Evolutionary conservation across 2,888 invertebrate species (phyloP), one percentile per base, ranked within the genome.

Genomic region (Stictocephala bisonia): DNA sequence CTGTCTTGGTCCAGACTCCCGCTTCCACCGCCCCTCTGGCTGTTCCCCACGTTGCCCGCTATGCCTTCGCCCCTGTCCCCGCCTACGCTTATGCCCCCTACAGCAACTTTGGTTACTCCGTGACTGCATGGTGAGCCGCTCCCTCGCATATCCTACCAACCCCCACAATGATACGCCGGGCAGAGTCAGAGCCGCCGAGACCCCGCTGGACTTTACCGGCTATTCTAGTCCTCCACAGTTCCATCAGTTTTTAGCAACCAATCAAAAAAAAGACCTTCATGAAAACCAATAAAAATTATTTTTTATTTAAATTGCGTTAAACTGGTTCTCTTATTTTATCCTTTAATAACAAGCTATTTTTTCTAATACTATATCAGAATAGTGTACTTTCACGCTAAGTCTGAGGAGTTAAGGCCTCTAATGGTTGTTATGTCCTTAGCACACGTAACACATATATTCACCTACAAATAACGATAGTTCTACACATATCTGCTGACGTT

Each of bases 41-140:
- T 15, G 26, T 22, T 13, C 26, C 58, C 7, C 44, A 56, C 56
- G 31, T 35, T 18, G 11, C 31, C 77, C 85, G 85, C 80, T 80
- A 82, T 72, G 85, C 85, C 73, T 84, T 83, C 76, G 81, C 80
- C 74, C 79, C 80, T 66, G 83, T 82, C 41, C 26, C 41, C 51
- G 27, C 56, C 58, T 72, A 69, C 66, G 31, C 69, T 51, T 26
- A 66, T 13, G 56, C 41, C 4, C 35, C 68, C 27, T 15, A 44
- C 74, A 35, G 70, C 31, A 24, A 50, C 24, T 67, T 60, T n/a
- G 67, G 71, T 20, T 67, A 64, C 56, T 58, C 73, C 40, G 53
- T 58, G 27, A 66, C 64, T n/a, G 35, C 66, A 29, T 60, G 71
- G 29, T 69, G 44, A 41, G 41, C 68, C 71, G n/a, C 40, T n/a